These are phyloP conservation scores for Smittia aterrima DNA, from an alignment of 2,888 invertebrate genomes.

Conservation along the genomic window DNA sequence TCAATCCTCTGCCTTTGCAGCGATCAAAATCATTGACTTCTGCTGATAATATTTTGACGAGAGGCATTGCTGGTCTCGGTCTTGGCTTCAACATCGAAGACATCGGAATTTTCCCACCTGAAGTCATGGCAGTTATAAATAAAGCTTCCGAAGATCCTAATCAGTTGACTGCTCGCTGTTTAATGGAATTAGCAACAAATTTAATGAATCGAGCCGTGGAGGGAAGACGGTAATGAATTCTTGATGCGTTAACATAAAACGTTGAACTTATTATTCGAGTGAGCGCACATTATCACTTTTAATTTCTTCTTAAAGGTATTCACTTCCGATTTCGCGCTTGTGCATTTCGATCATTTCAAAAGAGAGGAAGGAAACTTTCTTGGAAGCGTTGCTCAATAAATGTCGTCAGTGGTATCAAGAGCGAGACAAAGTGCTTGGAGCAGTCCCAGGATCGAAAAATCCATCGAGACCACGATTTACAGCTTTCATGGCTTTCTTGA, in stretches of 20 bases:
- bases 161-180: slow-evolving; percentile 66
- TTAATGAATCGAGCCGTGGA: slow-evolving; percentile 79
- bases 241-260: not conserved
- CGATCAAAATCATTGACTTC: slow-evolving; percentile 80
- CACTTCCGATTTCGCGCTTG: slow-evolving; percentile 78
- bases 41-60: slow-evolving; percentile 65
- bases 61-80: slow-evolving; percentile 66
- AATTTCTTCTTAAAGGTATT: slow-evolving; percentile 57
- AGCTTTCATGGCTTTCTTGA: slow-evolving; percentile 85
- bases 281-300: not conserved
- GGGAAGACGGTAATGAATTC: slow-evolving; percentile 53
- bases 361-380: slow-evolving; percentile 82
- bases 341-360: slow-evolving; percentile 85
- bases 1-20: slow-evolving; percentile 56
- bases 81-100: slow-evolving; percentile 71
- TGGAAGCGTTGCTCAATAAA: slow-evolving; percentile 83
- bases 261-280: not conserved
- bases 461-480: slow-evolving; percentile 65
- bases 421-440: slow-evolving; percentile 64
- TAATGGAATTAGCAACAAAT: slow-evolving; percentile 83
- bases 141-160: slow-evolving; percentile 82
- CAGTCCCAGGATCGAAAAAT: slow-evolving; percentile 58
- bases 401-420: slow-evolving; percentile 91
- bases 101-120: slow-evolving; percentile 70
- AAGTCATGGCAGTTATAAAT: slow-evolving; percentile 71